Conservation (phyloP, 1,140 invertebrate genomes). For the Platyura marginata region DNA sequence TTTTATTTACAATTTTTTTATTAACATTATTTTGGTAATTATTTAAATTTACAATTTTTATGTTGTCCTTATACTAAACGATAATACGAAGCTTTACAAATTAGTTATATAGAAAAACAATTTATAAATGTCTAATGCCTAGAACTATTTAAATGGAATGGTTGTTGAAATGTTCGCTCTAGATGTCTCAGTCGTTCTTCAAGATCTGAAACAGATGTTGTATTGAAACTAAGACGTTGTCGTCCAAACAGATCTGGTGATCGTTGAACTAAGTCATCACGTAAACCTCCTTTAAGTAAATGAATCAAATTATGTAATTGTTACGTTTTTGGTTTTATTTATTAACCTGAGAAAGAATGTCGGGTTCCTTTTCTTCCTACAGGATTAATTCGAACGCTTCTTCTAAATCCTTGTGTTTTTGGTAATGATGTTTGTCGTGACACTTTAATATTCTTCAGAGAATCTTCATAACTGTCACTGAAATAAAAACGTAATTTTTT, state of each 20-base stretch:
- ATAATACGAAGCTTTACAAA: too few species aligned
- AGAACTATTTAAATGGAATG: not conserved
- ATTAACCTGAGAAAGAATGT: constrained; percentile 17
- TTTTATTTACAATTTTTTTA: too few species aligned
- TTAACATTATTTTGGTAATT: too few species aligned
- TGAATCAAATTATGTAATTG: not conserved
- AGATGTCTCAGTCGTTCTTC: constrained; percentile 20
- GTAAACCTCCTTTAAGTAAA: constrained; percentile 10
- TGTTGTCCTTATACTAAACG: too few species aligned
- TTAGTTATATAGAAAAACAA: too few species aligned
- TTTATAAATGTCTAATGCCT: too few species aligned
- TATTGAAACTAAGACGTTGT: constrained; percentile 14
- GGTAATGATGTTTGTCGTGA: constrained; percentile 8
- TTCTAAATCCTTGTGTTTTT: not conserved
- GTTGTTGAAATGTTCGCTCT: constrained; percentile 19
- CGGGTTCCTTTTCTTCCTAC: constrained; percentile 15
- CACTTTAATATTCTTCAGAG: constrained; percentile 26
- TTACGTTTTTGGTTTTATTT: not conserved
- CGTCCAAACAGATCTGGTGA: constrained; percentile 19
- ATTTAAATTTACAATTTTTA: too few species aligned
- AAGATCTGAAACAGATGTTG: constrained; percentile 22
- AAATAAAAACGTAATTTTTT: constrained; percentile 8
- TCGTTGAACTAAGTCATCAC: constrained; percentile 20
- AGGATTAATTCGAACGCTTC: constrained; percentile 7
- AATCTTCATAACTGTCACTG: constrained; percentile 44